Percentiles rank a stretch among this genome's conserved stretches.
phyloP scores from a whole-genome alignment of 2,888 invertebrate genomes.

The Meandrusa payeni region DNA sequence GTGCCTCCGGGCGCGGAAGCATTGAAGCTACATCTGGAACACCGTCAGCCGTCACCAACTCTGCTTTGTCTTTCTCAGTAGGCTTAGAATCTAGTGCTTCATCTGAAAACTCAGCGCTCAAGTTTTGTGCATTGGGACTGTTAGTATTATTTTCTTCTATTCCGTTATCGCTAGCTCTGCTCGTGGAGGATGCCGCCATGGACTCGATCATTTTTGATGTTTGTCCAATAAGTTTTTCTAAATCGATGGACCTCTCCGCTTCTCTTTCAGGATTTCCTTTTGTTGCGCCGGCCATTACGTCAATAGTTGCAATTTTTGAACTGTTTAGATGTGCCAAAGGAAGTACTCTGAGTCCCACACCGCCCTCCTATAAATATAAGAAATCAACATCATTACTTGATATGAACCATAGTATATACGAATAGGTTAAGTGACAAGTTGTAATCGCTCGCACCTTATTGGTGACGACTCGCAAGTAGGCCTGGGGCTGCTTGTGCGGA shows the following conservation, averaged over 20 bases:
- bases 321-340: constrained; percentile 61
- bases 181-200: constrained; percentile 13
- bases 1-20: no score
- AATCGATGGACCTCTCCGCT: constrained; percentile 63
- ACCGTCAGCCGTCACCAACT: no score
- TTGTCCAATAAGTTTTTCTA: constrained; percentile 61
- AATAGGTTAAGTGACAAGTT: background rate
- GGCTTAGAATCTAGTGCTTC: no score
- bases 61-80: no score
- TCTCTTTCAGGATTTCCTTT: constrained; percentile 57
- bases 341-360: constrained; percentile 48
- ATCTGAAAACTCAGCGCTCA: no score
- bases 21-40: no score
- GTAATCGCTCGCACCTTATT: constrained; percentile 43
- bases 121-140: no score
- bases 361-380: constrained; percentile 54
- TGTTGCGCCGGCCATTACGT: constrained; percentile 35
- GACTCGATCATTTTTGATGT: constrained; percentile 40
- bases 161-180: no score
- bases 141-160: no score
- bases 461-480: constrained; percentile 60
- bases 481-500: constrained; percentile 60
- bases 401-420: background rate
- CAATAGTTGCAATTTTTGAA: constrained; percentile 38
- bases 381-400: constrained; percentile 3